These are phyloP conservation scores for Cristatella mucedo DNA, from an alignment of 2,888 invertebrate genomes.

Conservation along the genomic window DNA sequence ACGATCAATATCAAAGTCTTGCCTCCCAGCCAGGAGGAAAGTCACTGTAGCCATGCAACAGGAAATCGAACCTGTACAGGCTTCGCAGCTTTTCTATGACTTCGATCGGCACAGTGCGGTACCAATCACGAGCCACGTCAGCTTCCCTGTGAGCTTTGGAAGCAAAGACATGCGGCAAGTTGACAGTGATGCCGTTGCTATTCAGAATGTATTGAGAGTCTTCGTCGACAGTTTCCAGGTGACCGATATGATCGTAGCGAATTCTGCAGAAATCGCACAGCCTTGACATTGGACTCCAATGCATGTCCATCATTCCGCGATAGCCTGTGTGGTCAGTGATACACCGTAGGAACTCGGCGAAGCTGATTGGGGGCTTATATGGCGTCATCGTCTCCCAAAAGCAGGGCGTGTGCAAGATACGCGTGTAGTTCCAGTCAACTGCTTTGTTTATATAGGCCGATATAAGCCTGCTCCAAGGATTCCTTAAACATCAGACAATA, in stretches of 20 bases:
- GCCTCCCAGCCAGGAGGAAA: no score
- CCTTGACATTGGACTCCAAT: background rate
- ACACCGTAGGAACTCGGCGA: background rate
- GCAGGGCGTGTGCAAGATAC: slow-evolving; percentile 1
- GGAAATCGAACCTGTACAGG: no score
- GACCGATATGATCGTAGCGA: background rate
- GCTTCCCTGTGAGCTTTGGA: background rate
- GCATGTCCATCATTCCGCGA: slow-evolving; percentile 1
- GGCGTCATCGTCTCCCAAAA: slow-evolving; percentile 1
- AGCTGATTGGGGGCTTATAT: slow-evolving; percentile 1
- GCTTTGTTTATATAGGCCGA: slow-evolving; percentile 5
- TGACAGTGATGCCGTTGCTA: no score
- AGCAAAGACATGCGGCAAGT: background rate
- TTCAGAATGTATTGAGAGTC: no score
- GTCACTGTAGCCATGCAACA: no score
- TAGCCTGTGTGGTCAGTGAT: no score
- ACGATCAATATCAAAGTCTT: no score
- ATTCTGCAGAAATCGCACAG: slow-evolving; percentile 3
- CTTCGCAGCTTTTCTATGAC: background rate
- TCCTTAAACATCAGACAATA: no score
- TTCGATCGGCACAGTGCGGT: background rate
- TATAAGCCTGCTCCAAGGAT: background rate
- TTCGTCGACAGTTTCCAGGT: no score
- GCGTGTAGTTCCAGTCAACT: background rate
- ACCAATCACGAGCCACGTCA: background rate